These are phyloP conservation scores for Pseudanteris insignis DNA, from an alignment of 2,888 invertebrate genomes.

Conservation along the genomic window DNA sequence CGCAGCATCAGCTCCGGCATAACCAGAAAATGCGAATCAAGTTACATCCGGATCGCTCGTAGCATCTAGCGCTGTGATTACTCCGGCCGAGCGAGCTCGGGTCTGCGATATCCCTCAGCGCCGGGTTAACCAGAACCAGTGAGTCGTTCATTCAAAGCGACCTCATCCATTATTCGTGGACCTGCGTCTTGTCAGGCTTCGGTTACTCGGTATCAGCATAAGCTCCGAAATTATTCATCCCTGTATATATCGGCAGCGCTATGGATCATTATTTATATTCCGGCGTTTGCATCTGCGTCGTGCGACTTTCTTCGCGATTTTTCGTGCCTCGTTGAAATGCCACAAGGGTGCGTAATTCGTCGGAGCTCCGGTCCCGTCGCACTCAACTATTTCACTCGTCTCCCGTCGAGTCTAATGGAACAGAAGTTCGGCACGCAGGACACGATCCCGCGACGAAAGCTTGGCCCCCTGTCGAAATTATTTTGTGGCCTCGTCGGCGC, in stretches of 20 bases:
- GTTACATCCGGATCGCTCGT: not conserved
- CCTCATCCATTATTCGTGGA: slow-evolving; percentile 28
- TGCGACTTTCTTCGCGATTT: not conserved
- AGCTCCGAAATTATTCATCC: slow-evolving; percentile 35
- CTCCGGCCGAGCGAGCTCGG: not conserved
- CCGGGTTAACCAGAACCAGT: slow-evolving; percentile 27
- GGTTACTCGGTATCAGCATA: slow-evolving; percentile 23
- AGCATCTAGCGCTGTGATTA: slow-evolving; percentile 3
- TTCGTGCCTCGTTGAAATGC: slow-evolving; percentile 23
- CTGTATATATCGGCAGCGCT: slow-evolving; percentile 15
- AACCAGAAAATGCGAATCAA: not conserved
- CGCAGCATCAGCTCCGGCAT: not conserved
- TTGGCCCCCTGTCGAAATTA: no score
- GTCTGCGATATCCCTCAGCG: not conserved
- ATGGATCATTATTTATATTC: slow-evolving; percentile 35
- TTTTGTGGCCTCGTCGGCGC: not conserved
- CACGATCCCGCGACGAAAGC: slow-evolving; percentile 14
- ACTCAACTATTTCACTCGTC: slow-evolving; percentile 35
- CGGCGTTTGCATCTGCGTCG: slow-evolving; percentile 24
- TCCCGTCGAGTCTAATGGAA: slow-evolving; percentile 21
- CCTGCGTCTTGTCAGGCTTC: slow-evolving; percentile 26
- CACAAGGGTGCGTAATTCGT: no score
- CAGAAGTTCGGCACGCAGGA: slow-evolving; percentile 21
- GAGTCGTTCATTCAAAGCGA: slow-evolving; percentile 15
- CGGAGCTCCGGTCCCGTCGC: slow-evolving; percentile 13